phyloP scores from a whole-genome alignment of 1,140 invertebrate species.

The Pseudomyrmex cubaensis region DNA sequence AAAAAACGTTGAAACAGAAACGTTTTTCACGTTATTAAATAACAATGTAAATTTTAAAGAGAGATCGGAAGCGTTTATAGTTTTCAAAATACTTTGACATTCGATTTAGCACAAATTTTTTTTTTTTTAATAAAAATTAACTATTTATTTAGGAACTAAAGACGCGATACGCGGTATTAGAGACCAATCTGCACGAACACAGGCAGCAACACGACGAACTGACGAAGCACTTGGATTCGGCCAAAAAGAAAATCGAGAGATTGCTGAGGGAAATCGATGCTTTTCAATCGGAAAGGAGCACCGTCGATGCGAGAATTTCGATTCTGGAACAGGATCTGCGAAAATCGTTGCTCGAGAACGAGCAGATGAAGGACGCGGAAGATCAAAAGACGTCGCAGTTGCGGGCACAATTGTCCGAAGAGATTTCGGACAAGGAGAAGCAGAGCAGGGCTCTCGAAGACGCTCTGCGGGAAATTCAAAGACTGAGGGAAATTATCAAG shows the following conservation, averaged over 20 bases:
- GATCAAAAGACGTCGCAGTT: constrained; percentile 69
- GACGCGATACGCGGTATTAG: constrained; percentile 63
- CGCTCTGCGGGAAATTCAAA: constrained; percentile 77
- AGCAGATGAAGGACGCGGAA: constrained; percentile 68
- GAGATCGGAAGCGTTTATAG: not conserved
- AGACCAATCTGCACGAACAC: constrained; percentile 59
- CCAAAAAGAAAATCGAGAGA: constrained; percentile 74
- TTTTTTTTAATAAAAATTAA: too few species aligned
- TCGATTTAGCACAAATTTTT: not conserved
- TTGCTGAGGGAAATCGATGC: constrained; percentile 76
- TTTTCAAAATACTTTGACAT: not conserved
- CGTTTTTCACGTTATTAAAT: too few species aligned
- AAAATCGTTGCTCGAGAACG: constrained; percentile 66
- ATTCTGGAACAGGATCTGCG: constrained; percentile 76
- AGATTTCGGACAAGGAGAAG: constrained; percentile 75
- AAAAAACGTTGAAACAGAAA: not conserved
- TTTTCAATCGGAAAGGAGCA: constrained; percentile 76
- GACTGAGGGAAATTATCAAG: constrained; percentile 76
- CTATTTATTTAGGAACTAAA: constrained; percentile 66
- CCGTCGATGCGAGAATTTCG: constrained; percentile 71
- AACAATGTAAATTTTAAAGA: not conserved
- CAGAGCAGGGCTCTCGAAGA: constrained; percentile 74
- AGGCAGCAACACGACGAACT: constrained; percentile 66
- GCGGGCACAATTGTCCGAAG: constrained; percentile 72
- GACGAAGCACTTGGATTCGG: constrained; percentile 68